Conservation (phyloP, 1,140 invertebrate species). For the Drosophila subpulchrella region DNA sequence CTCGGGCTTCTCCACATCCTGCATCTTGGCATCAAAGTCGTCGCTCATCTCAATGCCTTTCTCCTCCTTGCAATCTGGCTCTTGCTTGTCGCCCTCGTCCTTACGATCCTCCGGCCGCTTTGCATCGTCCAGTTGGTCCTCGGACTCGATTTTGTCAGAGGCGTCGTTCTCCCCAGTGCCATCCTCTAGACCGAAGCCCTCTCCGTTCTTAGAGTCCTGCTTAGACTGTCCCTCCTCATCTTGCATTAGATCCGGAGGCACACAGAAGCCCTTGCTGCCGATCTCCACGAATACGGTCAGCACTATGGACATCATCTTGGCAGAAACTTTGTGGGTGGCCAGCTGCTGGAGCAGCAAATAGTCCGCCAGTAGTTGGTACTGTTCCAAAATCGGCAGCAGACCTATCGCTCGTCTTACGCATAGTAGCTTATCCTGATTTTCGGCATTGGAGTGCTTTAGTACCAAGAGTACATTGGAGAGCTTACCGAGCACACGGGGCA, state of each 20-base stretch:
- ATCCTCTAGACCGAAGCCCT: conserved; percentile 94
- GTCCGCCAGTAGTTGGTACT: conserved; percentile 90
- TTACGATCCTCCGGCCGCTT: conserved; percentile 90
- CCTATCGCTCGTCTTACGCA: conserved; percentile 75
- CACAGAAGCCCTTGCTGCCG: conserved; percentile 96
- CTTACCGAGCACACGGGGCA: conserved; percentile 85
- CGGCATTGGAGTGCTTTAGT: conserved; percentile 53
- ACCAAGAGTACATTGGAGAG: conserved; percentile 79
- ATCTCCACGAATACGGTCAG: conserved; percentile 94
- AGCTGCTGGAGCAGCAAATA: conserved; percentile 92
- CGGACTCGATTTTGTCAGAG: conserved; percentile 89
- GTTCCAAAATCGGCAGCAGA: conserved; percentile 90
- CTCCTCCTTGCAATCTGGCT: conserved; percentile 94
- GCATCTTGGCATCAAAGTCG: conserved; percentile 89
- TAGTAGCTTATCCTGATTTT: conserved; percentile 38
- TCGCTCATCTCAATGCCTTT: conserved; percentile 88
- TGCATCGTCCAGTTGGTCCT: conserved; percentile 97
- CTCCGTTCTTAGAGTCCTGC: conserved; percentile 86
- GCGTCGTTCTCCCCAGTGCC: conserved; percentile 97
- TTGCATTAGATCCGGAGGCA: conserved; percentile 91
- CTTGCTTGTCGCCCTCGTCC: conserved; percentile 81
- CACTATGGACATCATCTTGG: conserved; percentile 93
- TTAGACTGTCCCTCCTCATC: conserved; percentile 88
- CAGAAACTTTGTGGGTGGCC: conserved; percentile 90
- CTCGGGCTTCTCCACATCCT: conserved; percentile 90